Percentiles rank a stretch among this genome's conserved stretches.
Evolutionary conservation across 2,888 invertebrate genomes (phyloP).

Genomic region (Zeuzera pyrina): DNA sequence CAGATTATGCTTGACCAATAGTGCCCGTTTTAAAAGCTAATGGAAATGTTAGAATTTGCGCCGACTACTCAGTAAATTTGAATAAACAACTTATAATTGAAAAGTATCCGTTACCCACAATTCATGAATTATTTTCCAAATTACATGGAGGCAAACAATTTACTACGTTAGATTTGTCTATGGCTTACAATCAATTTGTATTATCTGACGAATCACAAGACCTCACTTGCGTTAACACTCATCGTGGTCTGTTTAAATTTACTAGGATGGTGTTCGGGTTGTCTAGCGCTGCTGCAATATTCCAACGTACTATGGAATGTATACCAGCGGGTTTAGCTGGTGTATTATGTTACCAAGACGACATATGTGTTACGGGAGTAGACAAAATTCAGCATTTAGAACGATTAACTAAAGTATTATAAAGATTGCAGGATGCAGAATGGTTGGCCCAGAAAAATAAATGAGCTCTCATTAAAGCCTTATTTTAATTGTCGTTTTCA

Average conservation of each 20-base stretch:
- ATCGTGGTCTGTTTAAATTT: slow-evolving; percentile 4
- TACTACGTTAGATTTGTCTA: too few relatives aligned
- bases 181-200: too few relatives aligned
- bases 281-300: slow-evolving; percentile 7
- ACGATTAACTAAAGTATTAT: not conserved
- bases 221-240: slow-evolving; percentile 6
- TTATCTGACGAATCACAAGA: slow-evolving; percentile 1
- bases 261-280: slow-evolving; percentile 6
- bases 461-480: too few relatives aligned
- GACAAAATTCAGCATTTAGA: not conserved
- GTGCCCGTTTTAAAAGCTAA: slow-evolving; percentile 6
- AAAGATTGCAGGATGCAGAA: not conserved
- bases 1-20: slow-evolving; percentile 9
- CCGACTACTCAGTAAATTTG: slow-evolving; percentile 6
- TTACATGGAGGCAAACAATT: too few relatives aligned
- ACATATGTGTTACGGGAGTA: slow-evolving; percentile 3
- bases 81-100: slow-evolving; percentile 5
- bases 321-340: slow-evolving; percentile 8
- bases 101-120: slow-evolving; percentile 1
- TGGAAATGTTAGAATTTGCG: slow-evolving; percentile 6
- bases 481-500: too few relatives aligned
- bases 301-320: slow-evolving; percentile 6
- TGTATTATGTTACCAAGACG: slow-evolving; percentile 9
- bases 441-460: not conserved
- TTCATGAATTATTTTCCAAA: too few relatives aligned